Evolutionary conservation across 2,888 invertebrate genomes (phyloP).

Genomic region (Antheraea yamamai): DNA sequence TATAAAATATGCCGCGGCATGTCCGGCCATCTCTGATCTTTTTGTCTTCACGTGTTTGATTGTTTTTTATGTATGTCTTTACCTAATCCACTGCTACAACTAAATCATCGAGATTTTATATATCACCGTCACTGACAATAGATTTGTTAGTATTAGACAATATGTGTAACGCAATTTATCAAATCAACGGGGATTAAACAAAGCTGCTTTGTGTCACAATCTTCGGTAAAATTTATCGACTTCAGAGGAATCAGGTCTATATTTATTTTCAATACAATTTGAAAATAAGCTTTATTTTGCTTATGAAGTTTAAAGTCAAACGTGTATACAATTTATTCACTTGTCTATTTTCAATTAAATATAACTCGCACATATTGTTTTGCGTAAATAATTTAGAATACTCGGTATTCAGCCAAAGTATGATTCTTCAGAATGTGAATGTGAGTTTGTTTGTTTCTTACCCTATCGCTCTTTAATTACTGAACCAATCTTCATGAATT

Average conservation of each 20-base stretch:
- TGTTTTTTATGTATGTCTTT: constrained; percentile 59
- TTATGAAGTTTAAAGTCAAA: background rate
- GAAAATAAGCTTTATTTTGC: background rate
- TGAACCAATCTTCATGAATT: too few species aligned
- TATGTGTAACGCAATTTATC: background rate
- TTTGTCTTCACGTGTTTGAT: constrained; percentile 63
- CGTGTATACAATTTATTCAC: background rate
- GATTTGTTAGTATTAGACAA: constrained; percentile 48
- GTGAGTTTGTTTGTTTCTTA: too few species aligned
- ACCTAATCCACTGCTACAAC: constrained; percentile 52
- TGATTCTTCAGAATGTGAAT: background rate
- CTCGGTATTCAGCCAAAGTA: background rate
- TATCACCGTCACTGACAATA: constrained; percentile 50
- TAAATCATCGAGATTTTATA: constrained; percentile 45
- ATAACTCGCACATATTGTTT: background rate
- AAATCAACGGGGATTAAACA: background rate
- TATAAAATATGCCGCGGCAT: constrained; percentile 76
- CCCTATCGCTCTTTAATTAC: too few species aligned
- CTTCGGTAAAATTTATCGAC: background rate
- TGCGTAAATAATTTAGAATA: background rate
- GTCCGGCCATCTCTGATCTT: constrained; percentile 73
- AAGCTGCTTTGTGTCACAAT: background rate
- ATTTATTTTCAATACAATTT: background rate
- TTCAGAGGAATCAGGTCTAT: background rate
- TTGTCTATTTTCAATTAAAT: background rate